Conservation (phyloP, 2,888 invertebrate genomes). For the Venustoraphidia nigricollis region DNA sequence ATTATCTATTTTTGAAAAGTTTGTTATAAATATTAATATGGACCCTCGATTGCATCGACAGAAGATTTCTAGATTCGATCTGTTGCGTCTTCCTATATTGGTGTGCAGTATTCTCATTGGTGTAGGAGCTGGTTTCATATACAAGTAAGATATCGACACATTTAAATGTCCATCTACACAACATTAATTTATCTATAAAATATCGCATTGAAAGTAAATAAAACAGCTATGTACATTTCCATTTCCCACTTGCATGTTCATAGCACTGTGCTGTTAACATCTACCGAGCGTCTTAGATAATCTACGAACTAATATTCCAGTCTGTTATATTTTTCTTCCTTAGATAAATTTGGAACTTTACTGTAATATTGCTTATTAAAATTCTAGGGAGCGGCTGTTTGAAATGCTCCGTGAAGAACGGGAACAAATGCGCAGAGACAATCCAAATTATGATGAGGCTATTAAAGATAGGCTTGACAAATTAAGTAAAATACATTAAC, state of each 20-base stretch:
- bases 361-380: background rate
- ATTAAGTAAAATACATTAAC: background rate
- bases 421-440: background rate
- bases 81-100: conserved; percentile 1
- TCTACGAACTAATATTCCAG: no score
- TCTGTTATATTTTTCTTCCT: no score
- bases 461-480: background rate
- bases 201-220: no score
- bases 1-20: no score
- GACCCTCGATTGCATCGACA: no score
- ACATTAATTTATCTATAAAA: no score
- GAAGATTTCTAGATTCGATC: background rate
- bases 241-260: no score
- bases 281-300: no score
- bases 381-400: background rate
- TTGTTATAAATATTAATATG: no score
- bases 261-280: no score
- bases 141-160: background rate
- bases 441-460: background rate
- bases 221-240: no score
- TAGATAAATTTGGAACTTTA: background rate
- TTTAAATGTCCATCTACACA: no score
- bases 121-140: background rate
- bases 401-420: background rate
- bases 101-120: background rate